Evolutionary conservation across 2,113 vertebrate genomes (phyloP).

Genomic region (Dolichotis patagonum): DNA sequence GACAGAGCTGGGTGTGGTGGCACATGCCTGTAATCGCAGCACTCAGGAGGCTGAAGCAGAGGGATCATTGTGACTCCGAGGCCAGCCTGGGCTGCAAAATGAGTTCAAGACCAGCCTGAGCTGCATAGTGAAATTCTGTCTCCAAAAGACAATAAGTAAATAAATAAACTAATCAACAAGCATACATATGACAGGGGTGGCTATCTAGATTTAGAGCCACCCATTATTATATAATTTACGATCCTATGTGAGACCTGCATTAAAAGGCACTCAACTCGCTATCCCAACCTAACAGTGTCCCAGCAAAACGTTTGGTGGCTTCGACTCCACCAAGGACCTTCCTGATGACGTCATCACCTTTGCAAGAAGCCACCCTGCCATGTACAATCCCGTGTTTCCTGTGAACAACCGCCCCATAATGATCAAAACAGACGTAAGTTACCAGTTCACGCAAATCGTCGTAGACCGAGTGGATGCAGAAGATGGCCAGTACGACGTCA

Average conservation of each 20-base stretch:
- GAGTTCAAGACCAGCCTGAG: too few species aligned
- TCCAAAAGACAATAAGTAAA: too few species aligned
- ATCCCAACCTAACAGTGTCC: conserved; percentile 92
- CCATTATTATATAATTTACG: background rate
- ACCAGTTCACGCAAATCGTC: conserved; percentile 98
- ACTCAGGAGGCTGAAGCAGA: too few species aligned
- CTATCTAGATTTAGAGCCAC: background rate
- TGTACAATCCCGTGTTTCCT: conserved; percentile 96
- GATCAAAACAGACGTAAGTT: conserved; percentile 97
- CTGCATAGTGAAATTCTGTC: too few species aligned
- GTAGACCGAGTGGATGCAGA: conserved; percentile 98
- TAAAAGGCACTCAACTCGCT: conserved; percentile 20
- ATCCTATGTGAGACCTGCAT: background rate
- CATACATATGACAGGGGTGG: background rate
- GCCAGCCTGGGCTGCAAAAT: too few species aligned
- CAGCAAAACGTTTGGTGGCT: conserved; percentile 98
- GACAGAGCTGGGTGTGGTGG: too few species aligned
- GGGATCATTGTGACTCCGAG: too few species aligned
- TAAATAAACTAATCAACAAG: too few species aligned
- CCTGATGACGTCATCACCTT: conserved; percentile 99
- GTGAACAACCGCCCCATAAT: conserved; percentile 96
- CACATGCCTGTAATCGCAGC: too few species aligned
- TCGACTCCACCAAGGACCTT: conserved; percentile 98
- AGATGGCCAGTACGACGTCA: conserved; percentile 98
- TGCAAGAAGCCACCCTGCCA: conserved; percentile 97